Base-by-base conservation (phyloP, 1,140 invertebrate genomes). In the Drosophila littoralis region DNA sequence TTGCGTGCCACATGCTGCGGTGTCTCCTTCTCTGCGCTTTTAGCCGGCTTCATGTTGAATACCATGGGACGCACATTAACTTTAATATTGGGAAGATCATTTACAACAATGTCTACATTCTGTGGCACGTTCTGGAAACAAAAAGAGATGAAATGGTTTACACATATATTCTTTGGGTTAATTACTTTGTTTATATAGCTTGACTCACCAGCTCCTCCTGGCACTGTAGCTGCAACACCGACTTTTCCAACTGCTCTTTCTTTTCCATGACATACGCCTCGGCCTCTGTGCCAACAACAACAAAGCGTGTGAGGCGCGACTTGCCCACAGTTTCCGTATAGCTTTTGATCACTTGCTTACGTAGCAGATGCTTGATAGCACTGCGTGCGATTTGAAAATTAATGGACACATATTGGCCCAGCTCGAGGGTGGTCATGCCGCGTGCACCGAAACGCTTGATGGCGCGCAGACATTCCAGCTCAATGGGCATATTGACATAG, bases 301-400 rank as follows among this genome's bases (percentile, higher is more conserved):
- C 75, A 33, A 61, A 78, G 7, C 84, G 84, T 9, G 55, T 51
- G 0, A 77, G 57, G 1, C 90, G 66, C 10, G 81, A 78, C 33
- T 91, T 84, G n/a, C 91, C 91, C 9, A 73, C 57, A 61, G 75
- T 67, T 15, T 83, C 77, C 4, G 63, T 64, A 60, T 86, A 92
- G 10, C 66, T 51, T 42, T 73, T 77, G 10, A 91, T 28, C 9
- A 65, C 15, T 1, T 77, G 52, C 2, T 75, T 42, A 2, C 59
- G 58, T 1, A 43, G 22, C 22, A 85, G 32, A 22, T 69, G 58
- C 46, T 89, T 91, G 8, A 92, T 13, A 4, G 75, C 40, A 33
- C 71, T 67, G 0, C 91, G 81, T 32, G 73, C 63, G 0, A 64
- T 61, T 3, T 66, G 73, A 12, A 73, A 42, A 55, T 77, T 77